Evolutionary conservation across 2,113 vertebrate genomes (phyloP), one percentile per base, ranked within the genome.

Genomic region (Corythaeola cristata): DNA sequence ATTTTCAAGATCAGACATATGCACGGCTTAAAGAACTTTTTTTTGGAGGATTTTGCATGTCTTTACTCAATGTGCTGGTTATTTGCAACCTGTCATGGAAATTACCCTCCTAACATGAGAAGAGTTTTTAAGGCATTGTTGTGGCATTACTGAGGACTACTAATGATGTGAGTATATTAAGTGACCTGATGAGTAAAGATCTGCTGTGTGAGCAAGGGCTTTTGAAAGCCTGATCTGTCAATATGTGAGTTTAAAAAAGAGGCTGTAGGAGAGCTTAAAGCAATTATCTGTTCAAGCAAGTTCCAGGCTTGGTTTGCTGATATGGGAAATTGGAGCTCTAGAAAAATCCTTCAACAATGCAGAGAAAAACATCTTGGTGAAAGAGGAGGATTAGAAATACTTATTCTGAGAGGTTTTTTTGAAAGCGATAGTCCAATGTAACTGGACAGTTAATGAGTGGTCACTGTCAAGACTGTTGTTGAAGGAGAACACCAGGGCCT

Each of bases 361-460:
- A 12, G 7, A 19, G 19, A 5, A 4, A 14, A 39, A 10, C 14
- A 1, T 15, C 14, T 30, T 2, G 1, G 10, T 45, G 35, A 53
- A 90, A 75, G 13, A 21, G 4, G 4, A 58, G 11, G 12, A 19
- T 24, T 44, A 69, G 37, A 66, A 33, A 68, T 24, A 37, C 27
- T 62, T 39, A 7, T 85, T 67, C n/a, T 33, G 10, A 58, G 72
- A 45, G 8, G 3, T 0, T 1, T 13, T 62, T 66, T 15, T 72
- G 16, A 14, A 92, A 66, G n/a, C 22, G 28, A 22, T 56, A 68
- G 19, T 53, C 24, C 32, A 15, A 4, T 18, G 20, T 33, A 68
- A 75, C 8, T 41, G 37, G 52, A 21, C 63, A 69, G 39, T 33
- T 44, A 52, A 33, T 15, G n/a, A 8, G 4, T 44, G 11, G 35